phyloP scores from a whole-genome alignment of 2,888 invertebrate species.

The Elgonia sp. region DNA sequence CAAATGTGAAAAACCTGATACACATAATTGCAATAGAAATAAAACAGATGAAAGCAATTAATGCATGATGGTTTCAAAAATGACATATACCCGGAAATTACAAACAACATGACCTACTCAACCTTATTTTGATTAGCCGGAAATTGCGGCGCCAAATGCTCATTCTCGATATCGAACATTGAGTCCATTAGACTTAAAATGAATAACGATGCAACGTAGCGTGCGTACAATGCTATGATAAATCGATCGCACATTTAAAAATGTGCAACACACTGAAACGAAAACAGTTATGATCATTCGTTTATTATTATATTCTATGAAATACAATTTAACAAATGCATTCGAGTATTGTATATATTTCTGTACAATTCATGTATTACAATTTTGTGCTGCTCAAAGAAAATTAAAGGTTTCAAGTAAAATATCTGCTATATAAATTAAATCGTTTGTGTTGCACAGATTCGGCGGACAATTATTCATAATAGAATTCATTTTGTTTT shows the following conservation, averaged over 20 bases:
- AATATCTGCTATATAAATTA: too few relatives aligned
- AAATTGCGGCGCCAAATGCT: slow-evolving; percentile 59
- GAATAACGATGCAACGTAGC: slow-evolving; percentile 54
- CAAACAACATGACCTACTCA: slow-evolving; percentile 54
- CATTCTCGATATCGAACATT: slow-evolving; percentile 52
- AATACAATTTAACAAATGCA: slow-evolving; percentile 12
- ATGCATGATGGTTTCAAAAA: too few relatives aligned
- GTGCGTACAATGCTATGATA: slow-evolving; percentile 45
- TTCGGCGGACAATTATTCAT: too few relatives aligned
- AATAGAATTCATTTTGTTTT: too few relatives aligned
- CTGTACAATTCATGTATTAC: background rate
- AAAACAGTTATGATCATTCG: slow-evolving; percentile 35
- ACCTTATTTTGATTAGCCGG: slow-evolving; percentile 68
- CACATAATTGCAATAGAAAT: too few relatives aligned
- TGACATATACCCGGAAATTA: slow-evolving; percentile 53
- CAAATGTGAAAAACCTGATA: background rate
- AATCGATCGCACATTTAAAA: slow-evolving; percentile 55
- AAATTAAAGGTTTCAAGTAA: too few relatives aligned
- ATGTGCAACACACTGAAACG: slow-evolving; percentile 23
- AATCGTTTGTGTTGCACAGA: too few relatives aligned
- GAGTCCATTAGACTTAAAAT: slow-evolving; percentile 64
- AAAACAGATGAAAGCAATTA: too few relatives aligned
- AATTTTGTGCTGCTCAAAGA: too few relatives aligned
- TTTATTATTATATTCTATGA: background rate
- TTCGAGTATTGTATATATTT: too few relatives aligned